These are phyloP conservation scores for Neodiprion pinetum DNA, from an alignment of 1,140 invertebrate genomes.

Conservation along the genomic window DNA sequence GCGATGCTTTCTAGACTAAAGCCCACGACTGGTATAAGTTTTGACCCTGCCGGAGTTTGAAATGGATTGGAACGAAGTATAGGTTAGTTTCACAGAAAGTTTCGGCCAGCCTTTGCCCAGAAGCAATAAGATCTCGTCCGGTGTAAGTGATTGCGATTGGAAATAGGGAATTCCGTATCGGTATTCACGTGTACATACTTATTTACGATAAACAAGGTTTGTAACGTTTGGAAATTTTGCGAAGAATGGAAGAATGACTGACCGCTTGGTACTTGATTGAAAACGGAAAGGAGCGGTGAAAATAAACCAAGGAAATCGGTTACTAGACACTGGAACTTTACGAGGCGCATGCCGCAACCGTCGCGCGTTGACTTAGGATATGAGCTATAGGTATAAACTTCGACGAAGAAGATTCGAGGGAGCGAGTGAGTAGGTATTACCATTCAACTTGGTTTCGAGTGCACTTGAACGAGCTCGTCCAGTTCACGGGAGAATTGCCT, in stretches of 20 bases:
- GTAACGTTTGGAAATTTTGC: neutral
- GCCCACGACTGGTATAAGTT: too few relatives aligned
- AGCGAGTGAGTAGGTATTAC: constrained; percentile 2
- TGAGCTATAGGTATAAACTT: neutral
- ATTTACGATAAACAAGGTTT: neutral
- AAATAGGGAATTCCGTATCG: neutral
- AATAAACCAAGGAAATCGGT: neutral
- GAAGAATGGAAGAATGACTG: neutral
- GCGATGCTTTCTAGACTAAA: neutral
- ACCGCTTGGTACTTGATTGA: neutral
- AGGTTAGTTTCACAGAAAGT: neutral
- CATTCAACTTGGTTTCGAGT: constrained; percentile 10
- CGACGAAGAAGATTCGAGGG: neutral
- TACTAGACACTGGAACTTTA: too few relatives aligned
- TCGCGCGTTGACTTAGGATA: neutral
- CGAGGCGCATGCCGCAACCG: neutral
- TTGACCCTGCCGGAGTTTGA: neutral
- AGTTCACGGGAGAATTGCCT: constrained; percentile 41
- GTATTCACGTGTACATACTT: neutral
- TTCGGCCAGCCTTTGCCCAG: neutral
- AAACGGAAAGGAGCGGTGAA: neutral
- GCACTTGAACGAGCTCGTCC: constrained; percentile 7
- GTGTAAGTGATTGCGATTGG: neutral
- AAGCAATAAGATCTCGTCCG: neutral
- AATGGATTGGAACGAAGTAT: neutral